These are phyloP conservation scores for Dasyprocta punctata DNA, from an alignment of 2,113 vertebrate species.

Conservation along the genomic window DNA sequence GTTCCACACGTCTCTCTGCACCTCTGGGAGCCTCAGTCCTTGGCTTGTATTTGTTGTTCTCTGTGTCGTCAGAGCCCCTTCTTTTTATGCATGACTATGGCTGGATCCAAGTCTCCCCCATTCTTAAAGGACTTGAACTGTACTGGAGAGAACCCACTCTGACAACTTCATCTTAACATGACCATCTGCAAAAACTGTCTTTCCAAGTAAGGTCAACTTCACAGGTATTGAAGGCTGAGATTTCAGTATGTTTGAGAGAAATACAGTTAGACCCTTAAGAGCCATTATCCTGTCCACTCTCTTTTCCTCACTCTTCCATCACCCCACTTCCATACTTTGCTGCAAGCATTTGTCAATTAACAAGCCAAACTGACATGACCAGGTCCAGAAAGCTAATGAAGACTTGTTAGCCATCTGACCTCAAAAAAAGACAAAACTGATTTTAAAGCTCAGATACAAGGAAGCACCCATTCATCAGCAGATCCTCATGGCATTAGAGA, in stretches of 20 bases:
- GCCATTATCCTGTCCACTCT: background rate
- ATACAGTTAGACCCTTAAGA: background rate
- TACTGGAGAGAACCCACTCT: too few species aligned
- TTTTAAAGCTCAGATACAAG: background rate
- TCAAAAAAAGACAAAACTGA: background rate
- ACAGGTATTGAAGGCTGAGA: background rate
- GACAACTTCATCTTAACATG: background rate
- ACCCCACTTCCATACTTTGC: background rate
- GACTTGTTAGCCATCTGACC: background rate
- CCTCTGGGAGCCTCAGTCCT: background rate
- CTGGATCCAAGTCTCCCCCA: background rate
- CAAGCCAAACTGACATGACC: background rate
- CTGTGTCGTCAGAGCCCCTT: too few species aligned
- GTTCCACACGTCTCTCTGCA: too few species aligned
- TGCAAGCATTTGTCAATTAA: background rate
- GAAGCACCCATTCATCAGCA: background rate
- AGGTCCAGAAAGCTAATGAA: too few species aligned
- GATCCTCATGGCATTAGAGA: fast-evolving
- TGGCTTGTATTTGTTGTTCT: background rate
- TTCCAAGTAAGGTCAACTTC: background rate
- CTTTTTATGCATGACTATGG: background rate
- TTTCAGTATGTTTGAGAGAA: background rate
- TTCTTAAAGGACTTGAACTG: background rate
- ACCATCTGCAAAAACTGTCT: background rate
- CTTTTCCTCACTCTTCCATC: background rate